Percentiles rank a stretch among this genome's conserved stretches.
Evolutionary conservation across 1,140 invertebrate genomes (phyloP).

Genomic region (Theocolax elegans): DNA sequence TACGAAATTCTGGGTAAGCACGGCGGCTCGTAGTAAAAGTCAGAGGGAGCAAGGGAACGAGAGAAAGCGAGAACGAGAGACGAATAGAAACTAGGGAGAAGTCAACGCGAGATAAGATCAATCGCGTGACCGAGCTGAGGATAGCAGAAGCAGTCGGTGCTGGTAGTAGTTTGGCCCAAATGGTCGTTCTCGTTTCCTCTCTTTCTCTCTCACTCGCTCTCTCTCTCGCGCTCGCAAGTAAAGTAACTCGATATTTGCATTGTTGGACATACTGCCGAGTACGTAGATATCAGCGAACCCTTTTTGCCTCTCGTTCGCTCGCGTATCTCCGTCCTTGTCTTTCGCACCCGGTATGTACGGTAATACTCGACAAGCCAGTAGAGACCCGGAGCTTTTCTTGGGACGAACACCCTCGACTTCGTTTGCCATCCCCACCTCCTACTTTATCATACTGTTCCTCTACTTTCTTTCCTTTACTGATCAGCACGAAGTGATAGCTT

Average conservation of each 20-base stretch:
- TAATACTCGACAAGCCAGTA: not conserved
- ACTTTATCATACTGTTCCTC: not conserved
- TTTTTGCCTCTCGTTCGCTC: constrained; percentile 33
- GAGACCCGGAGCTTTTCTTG: constrained; percentile 3
- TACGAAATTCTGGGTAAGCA: too few species aligned
- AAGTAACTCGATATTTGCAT: constrained; percentile 54
- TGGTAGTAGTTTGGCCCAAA: constrained; percentile 44
- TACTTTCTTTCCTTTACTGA: not conserved
- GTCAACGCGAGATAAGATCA: constrained; percentile 53
- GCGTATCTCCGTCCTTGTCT: constrained; percentile 30
- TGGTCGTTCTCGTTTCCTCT: constrained; percentile 46
- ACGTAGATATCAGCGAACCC: constrained; percentile 26
- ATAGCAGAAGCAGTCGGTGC: constrained; percentile 33
- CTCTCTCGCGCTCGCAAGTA: not conserved
- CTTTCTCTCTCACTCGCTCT: constrained; percentile 35
- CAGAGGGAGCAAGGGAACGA: too few species aligned
- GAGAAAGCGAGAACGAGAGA: constrained; percentile 37
- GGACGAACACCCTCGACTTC: not conserved
- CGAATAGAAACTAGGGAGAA: constrained; percentile 39
- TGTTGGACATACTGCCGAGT: constrained; percentile 32
- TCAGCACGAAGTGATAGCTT: not conserved
- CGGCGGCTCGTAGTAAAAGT: too few species aligned
- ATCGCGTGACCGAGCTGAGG: constrained; percentile 54
- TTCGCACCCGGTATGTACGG: constrained; percentile 2
- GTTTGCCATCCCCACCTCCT: not conserved